These are phyloP conservation scores for Cephalotes varians DNA, from an alignment of 2,888 invertebrate genomes.

Conservation along the genomic window DNA sequence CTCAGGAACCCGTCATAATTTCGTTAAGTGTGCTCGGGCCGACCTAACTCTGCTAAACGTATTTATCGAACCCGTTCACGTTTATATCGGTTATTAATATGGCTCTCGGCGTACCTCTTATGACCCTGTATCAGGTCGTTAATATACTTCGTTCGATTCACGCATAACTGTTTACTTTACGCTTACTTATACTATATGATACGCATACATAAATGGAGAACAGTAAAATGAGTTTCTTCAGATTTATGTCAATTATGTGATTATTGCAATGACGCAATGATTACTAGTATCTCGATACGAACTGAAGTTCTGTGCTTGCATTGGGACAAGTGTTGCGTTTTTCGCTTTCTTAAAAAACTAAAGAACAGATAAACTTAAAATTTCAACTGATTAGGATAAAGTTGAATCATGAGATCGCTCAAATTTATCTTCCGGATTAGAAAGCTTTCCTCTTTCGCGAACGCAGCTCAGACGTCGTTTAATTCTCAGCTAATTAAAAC, in stretches of 20 bases:
- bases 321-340: background rate
- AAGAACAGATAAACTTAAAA: slow-evolving; percentile 1
- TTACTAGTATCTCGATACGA: background rate
- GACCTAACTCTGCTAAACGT: slow-evolving; percentile 12
- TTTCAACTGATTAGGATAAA: slow-evolving; percentile 43
- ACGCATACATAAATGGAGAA: background rate
- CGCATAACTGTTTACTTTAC: slow-evolving; percentile 38
- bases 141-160: slow-evolving; percentile 28
- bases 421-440: slow-evolving; percentile 10
- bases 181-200: background rate
- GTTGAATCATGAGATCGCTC: slow-evolving; percentile 4
- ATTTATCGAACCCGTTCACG: slow-evolving; percentile 53
- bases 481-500: slow-evolving; percentile 69
- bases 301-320: background rate
- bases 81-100: slow-evolving; percentile 59
- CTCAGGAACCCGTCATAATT: slow-evolving; percentile 70
- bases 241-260: background rate
- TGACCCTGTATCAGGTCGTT: slow-evolving; percentile 8
- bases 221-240: background rate
- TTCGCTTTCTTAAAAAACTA: background rate
- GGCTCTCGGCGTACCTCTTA: slow-evolving; percentile 41
- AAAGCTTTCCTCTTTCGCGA: slow-evolving; percentile 34
- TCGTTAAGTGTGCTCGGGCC: slow-evolving; percentile 50
- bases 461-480: slow-evolving; percentile 48
- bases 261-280: background rate